Evolutionary conservation across 2,113 vertebrate genomes (phyloP).

Genomic region (Lophius piscatorius): DNA sequence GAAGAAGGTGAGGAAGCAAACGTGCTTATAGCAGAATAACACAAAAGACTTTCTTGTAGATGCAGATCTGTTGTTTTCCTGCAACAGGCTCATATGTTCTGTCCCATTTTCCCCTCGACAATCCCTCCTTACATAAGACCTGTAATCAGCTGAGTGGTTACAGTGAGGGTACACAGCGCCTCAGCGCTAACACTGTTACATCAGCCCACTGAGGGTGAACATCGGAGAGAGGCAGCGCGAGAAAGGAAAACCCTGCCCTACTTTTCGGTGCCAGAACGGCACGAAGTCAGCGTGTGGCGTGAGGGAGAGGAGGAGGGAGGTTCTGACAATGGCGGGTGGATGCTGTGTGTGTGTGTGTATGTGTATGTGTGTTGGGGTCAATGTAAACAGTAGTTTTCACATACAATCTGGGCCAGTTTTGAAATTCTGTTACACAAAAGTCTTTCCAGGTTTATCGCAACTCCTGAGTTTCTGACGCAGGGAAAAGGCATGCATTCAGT

Average conservation of each 20-base stretch:
- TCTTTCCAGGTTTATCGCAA: conserved; percentile 65
- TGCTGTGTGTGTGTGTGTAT: background rate
- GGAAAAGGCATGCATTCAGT: background rate
- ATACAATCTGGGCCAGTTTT: conserved; percentile 63
- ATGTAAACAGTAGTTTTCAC: conserved; percentile 50
- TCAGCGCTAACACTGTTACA: conserved; percentile 71
- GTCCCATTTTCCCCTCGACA: conserved; percentile 74
- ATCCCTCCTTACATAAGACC: conserved; percentile 80
- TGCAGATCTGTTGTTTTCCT: conserved; percentile 49
- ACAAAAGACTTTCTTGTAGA: conserved; percentile 26
- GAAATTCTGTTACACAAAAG: conserved; percentile 73
- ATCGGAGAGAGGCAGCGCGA: conserved; percentile 25
- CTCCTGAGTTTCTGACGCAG: conserved; percentile 29
- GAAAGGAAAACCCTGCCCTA: conserved; percentile 79
- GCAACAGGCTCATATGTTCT: conserved; percentile 69
- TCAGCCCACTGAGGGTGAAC: conserved; percentile 51
- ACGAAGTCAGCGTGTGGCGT: conserved; percentile 63
- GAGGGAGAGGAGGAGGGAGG: conserved; percentile 33
- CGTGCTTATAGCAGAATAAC: conserved; percentile 3
- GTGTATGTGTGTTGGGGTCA: background rate
- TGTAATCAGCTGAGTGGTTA: conserved; percentile 81
- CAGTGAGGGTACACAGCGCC: conserved; percentile 67
- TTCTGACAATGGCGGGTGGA: background rate
- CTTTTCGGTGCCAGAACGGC: conserved; percentile 69
- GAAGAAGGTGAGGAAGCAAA: conserved; percentile 17